phyloP scores from a whole-genome alignment of 1,140 invertebrate genomes.

The Pemphigus obesinymphae region DNA sequence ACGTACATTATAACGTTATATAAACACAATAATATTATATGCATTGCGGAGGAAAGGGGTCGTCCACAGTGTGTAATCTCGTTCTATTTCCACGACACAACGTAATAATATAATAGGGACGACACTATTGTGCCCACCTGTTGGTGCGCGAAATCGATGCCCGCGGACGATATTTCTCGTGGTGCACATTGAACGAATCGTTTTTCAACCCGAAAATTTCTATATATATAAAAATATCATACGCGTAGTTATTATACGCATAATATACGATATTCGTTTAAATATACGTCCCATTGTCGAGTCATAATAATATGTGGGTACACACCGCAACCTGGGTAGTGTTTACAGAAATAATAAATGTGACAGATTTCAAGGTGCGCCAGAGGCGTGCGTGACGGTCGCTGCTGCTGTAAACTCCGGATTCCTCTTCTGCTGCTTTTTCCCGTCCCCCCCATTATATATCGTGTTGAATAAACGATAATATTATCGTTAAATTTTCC shows the following conservation, averaged over 20 bases:
- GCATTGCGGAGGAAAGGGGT: conserved; percentile 17
- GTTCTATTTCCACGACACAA: background rate
- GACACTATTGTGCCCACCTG: conserved; percentile 29
- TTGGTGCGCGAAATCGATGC: conserved; percentile 37
- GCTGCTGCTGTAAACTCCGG: background rate
- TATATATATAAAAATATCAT: background rate
- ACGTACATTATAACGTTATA: background rate
- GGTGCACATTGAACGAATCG: no score
- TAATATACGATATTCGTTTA: background rate
- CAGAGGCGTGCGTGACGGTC: background rate
- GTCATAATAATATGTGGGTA: no score
- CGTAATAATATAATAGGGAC: no score
- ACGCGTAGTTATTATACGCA: no score
- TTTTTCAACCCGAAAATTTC: background rate
- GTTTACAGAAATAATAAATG: conserved; percentile 24
- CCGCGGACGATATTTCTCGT: background rate
- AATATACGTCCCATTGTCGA: background rate
- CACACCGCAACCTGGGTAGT: background rate
- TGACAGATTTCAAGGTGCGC: conserved; percentile 14
- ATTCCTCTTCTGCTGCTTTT: no score
- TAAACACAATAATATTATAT: background rate
- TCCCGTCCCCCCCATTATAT: no score
- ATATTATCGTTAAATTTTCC: background rate
- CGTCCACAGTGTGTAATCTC: background rate
- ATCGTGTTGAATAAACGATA: background rate